Base-by-base conservation (phyloP, 1,140 invertebrate species). In the Panagrolaimus sp. region DNA sequence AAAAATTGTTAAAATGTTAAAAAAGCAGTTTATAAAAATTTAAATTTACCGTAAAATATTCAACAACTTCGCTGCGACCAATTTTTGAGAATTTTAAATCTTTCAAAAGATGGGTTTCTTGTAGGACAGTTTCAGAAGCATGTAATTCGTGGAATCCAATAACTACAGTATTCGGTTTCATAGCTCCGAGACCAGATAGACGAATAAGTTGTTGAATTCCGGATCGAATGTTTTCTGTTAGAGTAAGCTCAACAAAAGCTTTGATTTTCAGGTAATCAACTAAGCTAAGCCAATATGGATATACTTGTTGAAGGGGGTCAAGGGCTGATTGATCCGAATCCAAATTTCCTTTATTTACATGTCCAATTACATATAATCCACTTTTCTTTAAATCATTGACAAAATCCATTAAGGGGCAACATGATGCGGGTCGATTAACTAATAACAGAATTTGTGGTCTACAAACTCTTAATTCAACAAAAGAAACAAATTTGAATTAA, bases 361-460 rank as follows among this genome's bases (percentile, higher is more conserved):
- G 81, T 11, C 80, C 81, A 66, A 84, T 74, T 9, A 84, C 78
- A 51, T 83, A 83, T 9, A 82, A 67, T 8, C 96, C 96, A 73
- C 93, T 91, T 84, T 99, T 99, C 83, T 99, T 99, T 75, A 98
- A 87, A 83, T 97, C 95, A 83, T 99, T 99, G 1, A 96, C 91
- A 86, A 98, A 99, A 85, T 93, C 90, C 48, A 98, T 95, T 5
- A 98, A 85, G 0, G 93, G 90, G 78, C 91, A 91, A 1, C 88
- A 88, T 9, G 91, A 90, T n/a, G 93, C 86, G 1, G 95, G 94
- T 71, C 92, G 93, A 0, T 90, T 88, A 5, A 98, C 90, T 84
- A 99, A 87, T 1, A 98, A 84, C 9, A 99, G 83, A 83, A 99
- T 92, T 86, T 98, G 96, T 0, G 96, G 96, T 31, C n/a, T n/a